Evolutionary conservation across 1,140 invertebrate genomes (phyloP).

Genomic region (Pogonognathellus flavescens): DNA sequence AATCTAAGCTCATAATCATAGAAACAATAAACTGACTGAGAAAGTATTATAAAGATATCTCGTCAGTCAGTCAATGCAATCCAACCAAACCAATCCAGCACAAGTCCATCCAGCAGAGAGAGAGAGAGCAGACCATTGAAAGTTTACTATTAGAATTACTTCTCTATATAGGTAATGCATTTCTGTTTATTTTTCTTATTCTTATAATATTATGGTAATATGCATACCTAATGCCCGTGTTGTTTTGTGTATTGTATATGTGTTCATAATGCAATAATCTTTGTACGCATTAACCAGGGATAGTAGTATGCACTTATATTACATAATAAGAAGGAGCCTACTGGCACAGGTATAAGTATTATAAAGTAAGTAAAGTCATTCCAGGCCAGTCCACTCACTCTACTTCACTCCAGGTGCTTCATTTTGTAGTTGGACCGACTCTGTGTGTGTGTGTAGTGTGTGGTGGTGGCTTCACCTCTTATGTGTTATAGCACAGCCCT

Average conservation of each 20-base stretch:
- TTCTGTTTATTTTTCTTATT: too few species aligned
- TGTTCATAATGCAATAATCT: too few species aligned
- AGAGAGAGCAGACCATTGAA: not conserved
- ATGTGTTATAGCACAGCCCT: not conserved
- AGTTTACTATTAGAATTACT: not conserved
- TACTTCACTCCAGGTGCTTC: constrained; percentile 44
- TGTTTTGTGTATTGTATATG: too few species aligned
- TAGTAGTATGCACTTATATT: too few species aligned
- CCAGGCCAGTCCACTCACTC: constrained; percentile 28
- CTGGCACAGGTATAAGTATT: too few species aligned
- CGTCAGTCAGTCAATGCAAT: constrained; percentile 4
- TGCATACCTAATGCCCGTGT: too few species aligned
- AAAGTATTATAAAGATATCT: constrained; percentile 22
- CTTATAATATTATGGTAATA: too few species aligned
- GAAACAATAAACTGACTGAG: constrained; percentile 28
- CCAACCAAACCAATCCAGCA: not conserved
- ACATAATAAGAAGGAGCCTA: too few species aligned
- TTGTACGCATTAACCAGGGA: too few species aligned
- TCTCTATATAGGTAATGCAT: too few species aligned
- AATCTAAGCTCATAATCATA: constrained; percentile 32
- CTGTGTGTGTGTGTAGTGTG: not conserved
- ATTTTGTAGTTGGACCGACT: constrained; percentile 19
- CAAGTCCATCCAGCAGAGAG: not conserved
- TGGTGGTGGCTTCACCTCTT: too few species aligned
- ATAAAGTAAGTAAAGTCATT: too few species aligned